These are phyloP conservation scores for Lethenteron camtschaticum DNA, from an alignment of 2,113 vertebrate genomes.

Conservation along the genomic window DNA sequence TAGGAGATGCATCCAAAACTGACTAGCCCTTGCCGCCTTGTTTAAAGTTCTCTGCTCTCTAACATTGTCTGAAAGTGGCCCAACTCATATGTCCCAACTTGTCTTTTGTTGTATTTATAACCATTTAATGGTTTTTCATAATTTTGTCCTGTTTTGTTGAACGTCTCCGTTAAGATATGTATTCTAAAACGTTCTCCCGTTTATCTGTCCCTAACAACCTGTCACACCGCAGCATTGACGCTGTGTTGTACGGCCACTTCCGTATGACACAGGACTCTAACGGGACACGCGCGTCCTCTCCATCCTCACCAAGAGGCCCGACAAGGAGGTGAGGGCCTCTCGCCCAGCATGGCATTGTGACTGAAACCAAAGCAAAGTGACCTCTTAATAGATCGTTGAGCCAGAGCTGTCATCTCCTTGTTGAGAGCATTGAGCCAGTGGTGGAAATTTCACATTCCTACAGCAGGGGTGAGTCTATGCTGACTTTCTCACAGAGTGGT, in stretches of 20 bases:
- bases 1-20: no score
- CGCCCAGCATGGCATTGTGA: not conserved
- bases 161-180: not conserved
- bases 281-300: slow-evolving; percentile 99
- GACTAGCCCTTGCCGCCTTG: no score
- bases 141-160: not conserved
- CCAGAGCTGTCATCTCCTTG: not conserved
- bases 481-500: no score
- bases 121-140: not conserved
- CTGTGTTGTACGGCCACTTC: slow-evolving; percentile 73
- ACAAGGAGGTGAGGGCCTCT: slow-evolving; percentile 37
- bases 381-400: not conserved
- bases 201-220: not conserved
- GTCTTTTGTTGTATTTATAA: not conserved
- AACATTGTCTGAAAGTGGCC: no score
- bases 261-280: slow-evolving; percentile 87
- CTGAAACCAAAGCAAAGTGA: not conserved
- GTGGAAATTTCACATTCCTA: no score
- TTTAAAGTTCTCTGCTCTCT: no score
- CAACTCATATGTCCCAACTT: no score
- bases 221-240: slow-evolving; percentile 40
- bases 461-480: no score
- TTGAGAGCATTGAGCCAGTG: no score
- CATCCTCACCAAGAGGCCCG: slow-evolving; percentile 83
- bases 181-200: not conserved